Conservation (phyloP, 2,888 invertebrate genomes). For the Euplexia lucipara region DNA sequence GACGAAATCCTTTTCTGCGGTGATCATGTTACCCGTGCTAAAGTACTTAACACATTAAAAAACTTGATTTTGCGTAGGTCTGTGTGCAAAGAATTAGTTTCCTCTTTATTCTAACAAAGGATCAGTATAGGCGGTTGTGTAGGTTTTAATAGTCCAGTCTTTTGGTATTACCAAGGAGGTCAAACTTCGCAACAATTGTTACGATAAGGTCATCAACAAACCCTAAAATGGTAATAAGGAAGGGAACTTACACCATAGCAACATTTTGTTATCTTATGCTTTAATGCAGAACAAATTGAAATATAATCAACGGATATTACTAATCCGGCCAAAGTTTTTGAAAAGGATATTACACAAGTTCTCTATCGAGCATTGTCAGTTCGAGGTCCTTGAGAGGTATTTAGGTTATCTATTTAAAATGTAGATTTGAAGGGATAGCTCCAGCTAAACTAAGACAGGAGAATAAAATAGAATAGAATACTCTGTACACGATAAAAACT, state of each 20-base stretch:
- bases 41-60: background rate
- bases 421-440: background rate
- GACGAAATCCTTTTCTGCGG: no score
- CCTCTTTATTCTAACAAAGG: slow-evolving; percentile 31
- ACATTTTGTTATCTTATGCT: slow-evolving; percentile 24
- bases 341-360: slow-evolving; percentile 29
- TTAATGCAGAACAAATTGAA: slow-evolving; percentile 37
- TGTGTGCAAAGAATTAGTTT: slow-evolving; percentile 31
- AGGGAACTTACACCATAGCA: slow-evolving; percentile 29
- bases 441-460: no score
- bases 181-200: slow-evolving; percentile 18
- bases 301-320: slow-evolving; percentile 48
- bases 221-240: slow-evolving; percentile 34
- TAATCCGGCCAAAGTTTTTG: slow-evolving; percentile 14
- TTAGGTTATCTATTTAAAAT: background rate
- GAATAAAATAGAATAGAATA: no score
- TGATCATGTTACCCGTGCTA: background rate
- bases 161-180: slow-evolving; percentile 26
- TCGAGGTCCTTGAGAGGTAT: background rate
- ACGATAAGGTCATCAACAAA: slow-evolving; percentile 26
- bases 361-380: slow-evolving; percentile 11
- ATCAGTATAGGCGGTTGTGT: slow-evolving; percentile 35
- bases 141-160: slow-evolving; percentile 50
- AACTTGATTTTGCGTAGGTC: slow-evolving; percentile 16
- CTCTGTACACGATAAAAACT: no score